A percentile compares a stretch with the other conserved stretches of the same genome.
phyloP scores from a whole-genome alignment of 2,113 vertebrate genomes.

The Caranx melampygus region DNA sequence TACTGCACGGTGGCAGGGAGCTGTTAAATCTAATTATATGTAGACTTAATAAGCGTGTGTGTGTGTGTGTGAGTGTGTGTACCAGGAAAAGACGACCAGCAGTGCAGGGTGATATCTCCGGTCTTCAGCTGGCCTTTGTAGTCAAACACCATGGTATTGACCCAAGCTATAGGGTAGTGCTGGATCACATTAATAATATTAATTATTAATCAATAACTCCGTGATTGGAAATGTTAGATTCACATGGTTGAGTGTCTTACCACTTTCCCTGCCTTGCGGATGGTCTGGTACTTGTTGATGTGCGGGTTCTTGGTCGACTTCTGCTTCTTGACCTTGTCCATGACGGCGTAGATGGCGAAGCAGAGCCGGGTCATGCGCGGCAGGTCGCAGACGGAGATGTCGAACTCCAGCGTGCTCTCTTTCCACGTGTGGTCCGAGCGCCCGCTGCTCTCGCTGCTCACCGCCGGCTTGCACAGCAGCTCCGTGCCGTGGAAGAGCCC shows the following conservation, averaged over 20 bases:
- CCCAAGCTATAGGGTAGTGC: conserved; percentile 99
- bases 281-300: conserved; percentile 95
- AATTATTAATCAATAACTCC: neutral
- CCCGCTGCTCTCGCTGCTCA: conserved; percentile 92
- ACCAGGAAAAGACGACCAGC: conserved; percentile 99
- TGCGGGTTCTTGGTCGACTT: conserved; percentile 93
- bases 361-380: conserved; percentile 98
- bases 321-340: conserved; percentile 96
- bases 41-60: neutral
- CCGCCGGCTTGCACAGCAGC: conserved; percentile 92
- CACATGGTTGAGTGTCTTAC: conserved; percentile 72
- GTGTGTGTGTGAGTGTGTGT: conserved; percentile 4
- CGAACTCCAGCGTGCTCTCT: conserved; percentile 91
- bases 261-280: conserved; percentile 98
- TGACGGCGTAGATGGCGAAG: conserved; percentile 94
- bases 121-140: conserved; percentile 96
- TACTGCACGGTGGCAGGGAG: neutral
- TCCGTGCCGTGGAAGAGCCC: conserved; percentile 98
- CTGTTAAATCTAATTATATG: conserved; percentile 2
- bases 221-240: neutral
- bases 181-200: conserved; percentile 66
- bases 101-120: conserved; percentile 91
- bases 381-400: conserved; percentile 92
- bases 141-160: conserved; percentile 99
- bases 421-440: conserved; percentile 93